Evolutionary conservation across 2,113 vertebrate genomes (phyloP), one percentile per base, ranked within the genome.

Genomic region (Phoenicopterus ruber): DNA sequence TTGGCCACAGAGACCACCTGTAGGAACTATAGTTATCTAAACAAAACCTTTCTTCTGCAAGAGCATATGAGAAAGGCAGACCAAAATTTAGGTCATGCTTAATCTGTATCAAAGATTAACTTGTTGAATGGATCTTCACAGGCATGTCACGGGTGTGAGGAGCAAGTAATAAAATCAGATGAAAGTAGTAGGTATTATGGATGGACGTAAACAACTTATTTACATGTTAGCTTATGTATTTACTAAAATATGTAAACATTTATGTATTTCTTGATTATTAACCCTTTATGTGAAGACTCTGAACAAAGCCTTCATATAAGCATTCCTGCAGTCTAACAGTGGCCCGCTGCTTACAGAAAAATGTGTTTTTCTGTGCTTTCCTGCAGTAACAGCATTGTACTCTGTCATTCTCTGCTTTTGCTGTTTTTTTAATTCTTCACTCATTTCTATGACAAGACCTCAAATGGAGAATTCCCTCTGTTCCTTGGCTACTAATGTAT

Each of bases 51-150:
- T 79, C 47, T 61, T 10, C 49, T 77, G 34, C 19, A 47, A 76
- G 15, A 72, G 36, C 34, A 25, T 36, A 22, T 32, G 54, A 63
- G 72, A 82, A 19, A 69, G 50, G 36, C 49, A 86, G 79, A 38
- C 5, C 31, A 78, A 86, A 86, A 88, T 59, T 70, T 47, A 86
- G 82, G 63, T 88, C 67, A 71, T 73, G 63, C 42, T 74, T 94
- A 86, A 93, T 83, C 59, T 83, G 24, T 66, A 55, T 55, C 74
- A 78, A 65, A 83, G 55, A 86, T 86, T 93, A 90, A 81, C 11
- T 83, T 83, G n/a, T 72, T 93, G 77, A 86, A 71, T 78, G 44
- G 26, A n/a, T 82, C 16, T 81, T 90, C 7, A 2, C 74, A 88
- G 92, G 40, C 0, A 0, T 70, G 36, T 44, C 26, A 22, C 80